Conservation (phyloP, 2,888 invertebrate species). For the Eumerus sabulonum region DNA sequence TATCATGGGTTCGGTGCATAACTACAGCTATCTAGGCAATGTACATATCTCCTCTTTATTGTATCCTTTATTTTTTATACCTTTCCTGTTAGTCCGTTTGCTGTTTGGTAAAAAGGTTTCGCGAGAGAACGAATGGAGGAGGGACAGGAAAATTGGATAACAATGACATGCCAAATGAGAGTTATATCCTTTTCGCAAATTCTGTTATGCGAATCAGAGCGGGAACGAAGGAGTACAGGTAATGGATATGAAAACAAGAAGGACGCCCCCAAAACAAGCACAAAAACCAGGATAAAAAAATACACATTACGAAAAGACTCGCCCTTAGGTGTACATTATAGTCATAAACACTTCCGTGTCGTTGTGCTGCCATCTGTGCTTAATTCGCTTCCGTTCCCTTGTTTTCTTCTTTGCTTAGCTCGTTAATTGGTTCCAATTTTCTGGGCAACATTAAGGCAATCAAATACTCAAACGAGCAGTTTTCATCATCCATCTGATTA, state of each 20-base stretch:
- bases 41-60: conserved; percentile 40
- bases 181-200: conserved; percentile 52
- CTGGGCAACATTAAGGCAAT: not conserved
- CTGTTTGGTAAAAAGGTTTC: conserved; percentile 14
- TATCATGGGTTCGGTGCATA: conserved; percentile 23
- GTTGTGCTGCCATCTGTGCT: conserved; percentile 47
- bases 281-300: too few species aligned
- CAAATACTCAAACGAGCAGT: too few species aligned
- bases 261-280: too few species aligned
- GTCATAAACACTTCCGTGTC: conserved; percentile 52
- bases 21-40: conserved; percentile 41
- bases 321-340: conserved; percentile 50
- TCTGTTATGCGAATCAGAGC: conserved; percentile 42
- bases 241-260: not conserved
- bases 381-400: conserved; percentile 44
- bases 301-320: conserved; percentile 30
- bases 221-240: not conserved
- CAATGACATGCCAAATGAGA: conserved; percentile 58
- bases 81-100: conserved; percentile 1
- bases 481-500: conserved; percentile 12
- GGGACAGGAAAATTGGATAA: conserved; percentile 59
- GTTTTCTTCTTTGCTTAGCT: conserved; percentile 2
- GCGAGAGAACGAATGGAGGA: conserved; percentile 13
- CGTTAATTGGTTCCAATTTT: conserved; percentile 47
- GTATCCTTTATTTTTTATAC: conserved; percentile 27